A percentile compares a stretch with the other conserved stretches of the same genome.
phyloP scores from a whole-genome alignment of 2,888 invertebrate genomes.

The Mesodorylaimus sp. region DNA sequence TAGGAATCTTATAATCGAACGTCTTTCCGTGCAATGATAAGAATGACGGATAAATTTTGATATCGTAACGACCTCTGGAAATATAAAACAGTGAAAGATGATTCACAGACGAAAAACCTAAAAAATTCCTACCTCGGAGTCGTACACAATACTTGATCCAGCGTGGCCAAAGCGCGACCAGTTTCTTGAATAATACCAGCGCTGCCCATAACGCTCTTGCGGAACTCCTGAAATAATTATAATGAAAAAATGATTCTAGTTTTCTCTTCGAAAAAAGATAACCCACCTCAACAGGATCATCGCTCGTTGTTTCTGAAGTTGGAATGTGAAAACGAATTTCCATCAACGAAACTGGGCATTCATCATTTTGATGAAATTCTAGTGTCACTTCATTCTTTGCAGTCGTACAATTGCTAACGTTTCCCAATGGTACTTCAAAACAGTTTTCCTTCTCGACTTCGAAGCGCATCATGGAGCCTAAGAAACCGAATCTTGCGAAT shows the following conservation, averaged over 20 bases:
- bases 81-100: constrained; percentile 6
- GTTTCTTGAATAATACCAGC: constrained; percentile 93
- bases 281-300: constrained; percentile 57
- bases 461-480: constrained; percentile 20
- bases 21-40: constrained; percentile 91
- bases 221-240: constrained; percentile 52
- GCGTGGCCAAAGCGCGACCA: constrained; percentile 89
- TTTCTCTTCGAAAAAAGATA: background rate
- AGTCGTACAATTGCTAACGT: constrained; percentile 84
- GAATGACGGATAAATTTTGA: constrained; percentile 76
- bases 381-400: constrained; percentile 95
- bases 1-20: constrained; percentile 97
- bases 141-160: constrained; percentile 87
- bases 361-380: constrained; percentile 74
- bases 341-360: constrained; percentile 83
- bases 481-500: background rate
- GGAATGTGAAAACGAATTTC: constrained; percentile 97
- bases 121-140: constrained; percentile 61
- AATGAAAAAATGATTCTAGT: constrained; percentile 4
- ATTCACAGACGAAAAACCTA: constrained; percentile 19
- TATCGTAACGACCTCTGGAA: constrained; percentile 82
- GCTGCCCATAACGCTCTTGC: constrained; percentile 83
- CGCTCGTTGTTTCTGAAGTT: constrained; percentile 48
- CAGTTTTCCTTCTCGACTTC: constrained; percentile 18
- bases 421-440: constrained; percentile 76